phyloP scores from a whole-genome alignment of 1,140 invertebrate species.

The Lepidurus arcticus region DNA sequence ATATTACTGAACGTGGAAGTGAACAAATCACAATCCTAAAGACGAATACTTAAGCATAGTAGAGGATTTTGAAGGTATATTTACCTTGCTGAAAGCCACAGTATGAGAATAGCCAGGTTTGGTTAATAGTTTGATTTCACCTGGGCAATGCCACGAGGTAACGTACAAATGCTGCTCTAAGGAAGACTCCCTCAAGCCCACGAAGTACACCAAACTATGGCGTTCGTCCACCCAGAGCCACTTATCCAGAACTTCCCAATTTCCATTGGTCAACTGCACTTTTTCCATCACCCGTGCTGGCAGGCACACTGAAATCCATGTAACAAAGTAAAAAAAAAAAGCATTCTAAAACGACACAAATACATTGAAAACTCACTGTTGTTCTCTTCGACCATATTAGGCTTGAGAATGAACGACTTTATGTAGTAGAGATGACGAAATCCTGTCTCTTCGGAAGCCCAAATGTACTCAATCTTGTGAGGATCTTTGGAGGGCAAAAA shows the following conservation, averaged over 20 bases:
- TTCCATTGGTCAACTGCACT: slow-evolving; percentile 66
- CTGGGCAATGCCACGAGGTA: slow-evolving; percentile 60
- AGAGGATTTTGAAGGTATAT: neutral
- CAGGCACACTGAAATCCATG: slow-evolving; percentile 23
- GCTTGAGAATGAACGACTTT: slow-evolving; percentile 40
- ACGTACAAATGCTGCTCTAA: slow-evolving; percentile 78
- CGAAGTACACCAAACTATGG: slow-evolving; percentile 70
- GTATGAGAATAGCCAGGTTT: slow-evolving; percentile 66
- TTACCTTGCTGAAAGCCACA: slow-evolving; percentile 61
- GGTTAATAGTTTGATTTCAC: slow-evolving; percentile 60
- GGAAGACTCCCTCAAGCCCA: slow-evolving; percentile 69
- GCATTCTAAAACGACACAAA: slow-evolving; percentile 14
- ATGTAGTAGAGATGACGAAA: slow-evolving; percentile 82
- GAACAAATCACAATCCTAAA: slow-evolving; percentile 70
- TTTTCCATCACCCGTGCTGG: slow-evolving; percentile 53
- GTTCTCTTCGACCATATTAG: slow-evolving; percentile 9
- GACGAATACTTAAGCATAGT: neutral
- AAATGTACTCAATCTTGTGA: slow-evolving; percentile 68
- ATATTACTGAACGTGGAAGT: slow-evolving; percentile 86
- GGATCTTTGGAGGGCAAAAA: slow-evolving; percentile 63
- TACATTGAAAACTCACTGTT: slow-evolving; percentile 2
- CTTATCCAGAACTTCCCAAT: slow-evolving; percentile 73
- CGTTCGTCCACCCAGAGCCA: slow-evolving; percentile 70
- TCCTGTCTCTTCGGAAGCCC: slow-evolving; percentile 88
- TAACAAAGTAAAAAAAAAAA: slow-evolving; percentile 4